Evolutionary conservation across 2,113 vertebrate species (phyloP).

Genomic region (Cavia porcellus): DNA sequence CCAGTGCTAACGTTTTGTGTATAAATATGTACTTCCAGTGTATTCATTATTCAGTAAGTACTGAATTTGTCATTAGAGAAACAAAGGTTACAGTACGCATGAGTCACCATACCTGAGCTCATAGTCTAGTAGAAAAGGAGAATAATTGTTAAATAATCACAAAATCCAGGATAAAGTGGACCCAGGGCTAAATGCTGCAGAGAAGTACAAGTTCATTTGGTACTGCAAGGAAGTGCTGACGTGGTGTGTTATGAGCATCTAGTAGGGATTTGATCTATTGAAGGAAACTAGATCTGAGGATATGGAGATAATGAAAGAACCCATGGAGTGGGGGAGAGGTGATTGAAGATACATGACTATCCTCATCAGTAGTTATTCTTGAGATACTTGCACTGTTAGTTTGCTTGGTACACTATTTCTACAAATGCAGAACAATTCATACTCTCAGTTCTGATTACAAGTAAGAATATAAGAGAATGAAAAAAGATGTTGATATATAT

Average conservation of each 20-base stretch:
- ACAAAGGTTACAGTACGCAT: neutral
- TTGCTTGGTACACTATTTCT: constrained; percentile 15
- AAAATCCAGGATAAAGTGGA: neutral
- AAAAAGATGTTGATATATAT: neutral
- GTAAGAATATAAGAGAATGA: neutral
- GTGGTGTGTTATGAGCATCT: neutral
- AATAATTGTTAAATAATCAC: neutral
- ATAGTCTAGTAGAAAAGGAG: neutral
- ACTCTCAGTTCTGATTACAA: neutral
- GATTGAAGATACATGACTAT: neutral
- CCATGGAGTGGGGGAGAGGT: neutral
- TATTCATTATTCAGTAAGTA: constrained; percentile 37
- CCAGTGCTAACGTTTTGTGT: neutral
- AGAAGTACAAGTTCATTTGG: neutral
- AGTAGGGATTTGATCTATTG: neutral
- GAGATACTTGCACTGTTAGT: constrained; percentile 5
- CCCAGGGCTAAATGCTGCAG: neutral
- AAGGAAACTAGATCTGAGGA: neutral
- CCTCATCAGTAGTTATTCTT: neutral
- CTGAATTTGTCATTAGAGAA: constrained; percentile 31
- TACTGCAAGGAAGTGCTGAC: neutral
- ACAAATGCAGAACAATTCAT: constrained; percentile 29
- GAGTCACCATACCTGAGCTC: neutral
- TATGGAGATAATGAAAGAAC: neutral
- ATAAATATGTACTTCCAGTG: neutral